These are phyloP conservation scores for Pomatorhinus ruficollis DNA, from an alignment of 2,113 vertebrate genomes.

Conservation along the genomic window DNA sequence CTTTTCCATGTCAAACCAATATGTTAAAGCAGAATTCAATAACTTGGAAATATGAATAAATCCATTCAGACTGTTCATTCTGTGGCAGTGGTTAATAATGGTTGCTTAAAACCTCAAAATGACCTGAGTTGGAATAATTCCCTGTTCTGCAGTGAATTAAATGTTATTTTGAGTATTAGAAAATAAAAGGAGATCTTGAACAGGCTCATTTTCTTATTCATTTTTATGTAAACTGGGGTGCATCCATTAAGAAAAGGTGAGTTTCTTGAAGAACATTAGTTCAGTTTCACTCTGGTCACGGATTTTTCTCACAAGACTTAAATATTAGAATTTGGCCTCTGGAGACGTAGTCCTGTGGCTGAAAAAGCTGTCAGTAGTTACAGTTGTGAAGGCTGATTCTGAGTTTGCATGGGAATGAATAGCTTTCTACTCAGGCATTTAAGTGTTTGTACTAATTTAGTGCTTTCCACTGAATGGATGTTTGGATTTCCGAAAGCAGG, in stretches of 20 bases:
- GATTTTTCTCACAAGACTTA: background rate
- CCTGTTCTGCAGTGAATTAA: background rate
- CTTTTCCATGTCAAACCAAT: background rate
- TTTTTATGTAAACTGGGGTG: background rate
- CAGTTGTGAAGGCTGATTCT: background rate
- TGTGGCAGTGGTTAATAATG: background rate
- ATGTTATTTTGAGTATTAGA: background rate
- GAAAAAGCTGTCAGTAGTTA: background rate
- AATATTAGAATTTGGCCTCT: background rate
- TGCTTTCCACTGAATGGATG: background rate
- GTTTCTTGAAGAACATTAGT: background rate
- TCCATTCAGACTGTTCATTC: background rate
- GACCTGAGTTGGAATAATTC: background rate
- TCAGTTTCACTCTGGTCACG: fast-evolving
- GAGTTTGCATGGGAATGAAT: background rate
- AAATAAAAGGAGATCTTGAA: background rate
- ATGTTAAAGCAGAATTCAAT: background rate
- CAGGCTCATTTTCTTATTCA: background rate
- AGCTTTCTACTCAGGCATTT: background rate
- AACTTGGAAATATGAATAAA: background rate
- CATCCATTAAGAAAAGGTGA: background rate
- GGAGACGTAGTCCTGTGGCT: background rate
- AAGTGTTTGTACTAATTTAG: background rate
- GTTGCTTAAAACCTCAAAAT: background rate
- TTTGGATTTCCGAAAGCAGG: background rate